Conservation (phyloP, 2,797 vertebrate species). For the Cyprinodon diabolis region DNA sequence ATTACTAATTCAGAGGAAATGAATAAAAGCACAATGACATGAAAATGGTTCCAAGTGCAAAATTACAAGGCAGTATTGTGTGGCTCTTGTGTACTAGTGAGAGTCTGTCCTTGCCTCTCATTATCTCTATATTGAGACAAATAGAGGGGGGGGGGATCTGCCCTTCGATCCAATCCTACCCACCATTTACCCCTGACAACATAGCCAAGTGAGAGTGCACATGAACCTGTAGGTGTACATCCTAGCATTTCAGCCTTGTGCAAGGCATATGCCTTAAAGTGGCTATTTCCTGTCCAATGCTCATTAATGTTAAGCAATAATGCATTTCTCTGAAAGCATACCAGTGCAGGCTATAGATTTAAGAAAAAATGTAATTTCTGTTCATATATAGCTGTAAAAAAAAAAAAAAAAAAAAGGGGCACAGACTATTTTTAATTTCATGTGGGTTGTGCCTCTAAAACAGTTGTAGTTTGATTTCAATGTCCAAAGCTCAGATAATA, state of each 20-base stretch:
- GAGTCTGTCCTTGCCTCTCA: slow-evolving; percentile 60
- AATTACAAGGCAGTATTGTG: slow-evolving; percentile 34
- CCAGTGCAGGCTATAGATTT: neutral
- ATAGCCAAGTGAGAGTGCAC: slow-evolving; percentile 28
- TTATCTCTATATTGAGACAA: slow-evolving; percentile 72
- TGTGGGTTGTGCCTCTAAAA: too few species aligned
- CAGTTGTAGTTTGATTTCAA: neutral
- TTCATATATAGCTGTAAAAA: neutral
- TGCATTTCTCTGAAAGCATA: slow-evolving; percentile 2
- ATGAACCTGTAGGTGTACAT: slow-evolving; percentile 1
- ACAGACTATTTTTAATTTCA: neutral
- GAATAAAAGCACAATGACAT: slow-evolving; percentile 58
- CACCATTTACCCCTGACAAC: slow-evolving; percentile 55
- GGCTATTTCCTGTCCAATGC: neutral
- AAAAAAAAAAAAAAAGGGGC: neutral
- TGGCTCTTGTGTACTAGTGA: neutral
- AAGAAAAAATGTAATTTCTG: neutral
- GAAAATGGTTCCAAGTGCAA: slow-evolving; percentile 37
- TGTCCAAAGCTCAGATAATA: neutral
- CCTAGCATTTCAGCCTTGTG: slow-evolving; percentile 21
- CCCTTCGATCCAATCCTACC: slow-evolving; percentile 60
- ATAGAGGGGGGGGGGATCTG: slow-evolving; percentile 59
- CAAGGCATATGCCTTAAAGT: slow-evolving; percentile 19
- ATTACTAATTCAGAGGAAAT: slow-evolving; percentile 51
- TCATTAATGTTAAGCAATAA: slow-evolving; percentile 28